Evolutionary conservation across 2,888 invertebrate genomes (phyloP), one percentile per base, ranked within the genome.

Genomic region (Drosophila prostipennis): DNA sequence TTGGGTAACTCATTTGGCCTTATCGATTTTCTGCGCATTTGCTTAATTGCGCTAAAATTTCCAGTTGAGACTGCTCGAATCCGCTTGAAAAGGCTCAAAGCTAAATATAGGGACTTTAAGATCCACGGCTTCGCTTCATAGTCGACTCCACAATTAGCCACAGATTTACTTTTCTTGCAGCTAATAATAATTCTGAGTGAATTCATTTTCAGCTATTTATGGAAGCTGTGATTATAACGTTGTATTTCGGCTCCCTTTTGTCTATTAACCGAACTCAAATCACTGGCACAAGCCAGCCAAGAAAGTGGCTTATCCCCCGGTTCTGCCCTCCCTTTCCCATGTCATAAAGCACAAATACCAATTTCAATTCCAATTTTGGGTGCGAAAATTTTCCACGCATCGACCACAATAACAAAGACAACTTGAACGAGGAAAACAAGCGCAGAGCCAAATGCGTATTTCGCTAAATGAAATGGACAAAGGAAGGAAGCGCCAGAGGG

Each of bases 401-500:
- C 45, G 54, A 54, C 37, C 53, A 55, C 67, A 72, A 39, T 32
- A 53, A 43, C 34, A 51, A 42, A 53, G 59, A 49, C 40, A 48
- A 40, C 51, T 36, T 11, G 13, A 46, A 52, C 40, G 49, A 55
- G 43, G 23, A 67, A 56, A 68, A 68, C 55, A 69, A 51, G 14
- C 40, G n/a, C 45, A 53, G 64, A 54, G 54, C 71, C 63, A 83
- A 83, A 77, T 70, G 70, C 67, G 76, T 57, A 74, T 82, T 78
- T 78, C 65, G 84, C 73, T 67, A 84, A 82, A 82, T 84, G 74
- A 77, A 84, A 77, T 84, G 72, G 72, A 60, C 48, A 53, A 34
- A 46, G 61, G 63, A 46, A 71, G 55, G 43, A 46, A 60, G 61
- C 36, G 40, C 64, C 46, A 42, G 52, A 76, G 55, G 57, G 53